Conservation (phyloP, 2,113 vertebrate species). For the Loxodonta africana region DNA sequence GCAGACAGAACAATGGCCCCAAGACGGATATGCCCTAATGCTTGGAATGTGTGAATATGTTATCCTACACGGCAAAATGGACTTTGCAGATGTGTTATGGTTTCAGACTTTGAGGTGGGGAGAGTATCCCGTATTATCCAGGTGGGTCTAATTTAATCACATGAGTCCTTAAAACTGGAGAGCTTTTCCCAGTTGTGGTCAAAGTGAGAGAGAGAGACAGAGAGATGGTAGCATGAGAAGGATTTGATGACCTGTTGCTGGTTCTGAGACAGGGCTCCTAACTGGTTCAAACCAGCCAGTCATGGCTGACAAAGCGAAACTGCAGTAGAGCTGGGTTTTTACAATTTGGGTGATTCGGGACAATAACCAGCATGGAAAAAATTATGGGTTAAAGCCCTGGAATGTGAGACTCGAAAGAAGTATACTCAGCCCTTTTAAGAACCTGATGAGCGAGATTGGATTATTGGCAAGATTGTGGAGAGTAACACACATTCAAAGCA, state of each 20-base stretch:
- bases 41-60: not conserved
- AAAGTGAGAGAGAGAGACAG: not conserved
- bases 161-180: not conserved
- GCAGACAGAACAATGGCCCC: not conserved
- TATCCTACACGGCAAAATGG: not conserved
- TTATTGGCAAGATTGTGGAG: no score
- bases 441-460: no score
- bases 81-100: not conserved
- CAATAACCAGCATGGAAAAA: no score
- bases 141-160: not conserved
- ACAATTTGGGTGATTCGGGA: no score
- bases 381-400: no score
- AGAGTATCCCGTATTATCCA: not conserved
- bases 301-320: no score
- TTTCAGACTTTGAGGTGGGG: not conserved
- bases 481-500: no score
- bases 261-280: not conserved
- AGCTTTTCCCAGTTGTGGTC: not conserved
- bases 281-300: no score
- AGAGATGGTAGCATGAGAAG: not conserved
- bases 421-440: no score
- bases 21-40: not conserved
- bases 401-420: no score
- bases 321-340: no score
- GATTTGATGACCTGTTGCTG: not conserved